These are phyloP conservation scores for Euschistus heros DNA, from an alignment of 1,140 invertebrate genomes.

Conservation along the genomic window DNA sequence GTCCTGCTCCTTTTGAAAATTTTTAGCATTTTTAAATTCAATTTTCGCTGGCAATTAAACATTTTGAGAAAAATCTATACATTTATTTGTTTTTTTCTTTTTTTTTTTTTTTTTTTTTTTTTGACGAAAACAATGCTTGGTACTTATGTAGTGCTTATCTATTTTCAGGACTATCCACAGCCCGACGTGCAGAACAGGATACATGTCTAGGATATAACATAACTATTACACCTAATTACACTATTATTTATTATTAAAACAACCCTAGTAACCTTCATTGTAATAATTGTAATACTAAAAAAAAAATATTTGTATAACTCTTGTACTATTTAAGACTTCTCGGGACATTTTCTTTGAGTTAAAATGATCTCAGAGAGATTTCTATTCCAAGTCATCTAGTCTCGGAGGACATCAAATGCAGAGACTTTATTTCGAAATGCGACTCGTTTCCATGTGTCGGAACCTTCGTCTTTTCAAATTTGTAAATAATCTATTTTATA, in stretches of 20 bases:
- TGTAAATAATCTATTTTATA: conserved; percentile 12
- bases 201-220: conserved; percentile 18
- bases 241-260: conserved; percentile 1
- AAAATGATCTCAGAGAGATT: neutral
- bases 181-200: conserved; percentile 21
- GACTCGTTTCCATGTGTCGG: neutral
- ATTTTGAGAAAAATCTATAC: neutral
- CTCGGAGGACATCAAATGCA: conserved; percentile 12
- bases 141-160: neutral
- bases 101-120: neutral
- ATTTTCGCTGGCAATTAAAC: neutral
- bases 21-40: neutral
- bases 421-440: conserved; percentile 3
- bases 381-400: conserved; percentile 1
- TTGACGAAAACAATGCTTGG: neutral
- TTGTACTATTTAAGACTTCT: neutral
- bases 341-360: neutral
- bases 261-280: neutral
- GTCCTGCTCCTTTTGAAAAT: too few relatives aligned
- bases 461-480: neutral
- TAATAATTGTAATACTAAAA: conserved; percentile 2
- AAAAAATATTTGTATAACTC: neutral
- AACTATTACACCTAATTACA: neutral
- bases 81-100: neutral
- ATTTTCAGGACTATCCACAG: conserved; percentile 21